Percentiles rank a stretch among this genome's conserved stretches.
Evolutionary conservation across 2,113 vertebrate species (phyloP).

Genomic region (Sterna hirundo): DNA sequence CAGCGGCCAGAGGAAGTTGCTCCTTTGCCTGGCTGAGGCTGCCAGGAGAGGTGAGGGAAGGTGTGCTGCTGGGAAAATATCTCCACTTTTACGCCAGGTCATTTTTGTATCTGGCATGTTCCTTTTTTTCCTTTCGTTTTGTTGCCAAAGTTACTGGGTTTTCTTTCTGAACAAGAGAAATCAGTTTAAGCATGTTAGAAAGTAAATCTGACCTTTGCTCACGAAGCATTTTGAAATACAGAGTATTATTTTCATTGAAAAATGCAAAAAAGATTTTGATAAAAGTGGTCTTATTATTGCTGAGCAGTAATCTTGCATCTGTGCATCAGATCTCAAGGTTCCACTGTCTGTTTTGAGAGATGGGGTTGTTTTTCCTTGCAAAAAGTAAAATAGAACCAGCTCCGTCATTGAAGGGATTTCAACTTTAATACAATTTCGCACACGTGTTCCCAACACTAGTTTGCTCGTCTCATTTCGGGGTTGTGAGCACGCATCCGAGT

Average conservation of each 20-base stretch:
- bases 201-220: neutral
- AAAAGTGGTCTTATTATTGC: neutral
- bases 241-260: neutral
- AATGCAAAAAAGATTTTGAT: neutral
- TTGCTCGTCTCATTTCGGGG: neutral
- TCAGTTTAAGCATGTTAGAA: neutral
- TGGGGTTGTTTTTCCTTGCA: neutral
- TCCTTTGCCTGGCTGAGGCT: neutral
- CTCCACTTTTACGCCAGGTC: neutral
- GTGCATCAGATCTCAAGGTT: neutral
- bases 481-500: neutral
- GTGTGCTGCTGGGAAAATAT: neutral
- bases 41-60: neutral
- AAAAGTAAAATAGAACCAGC: neutral
- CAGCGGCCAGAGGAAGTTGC: neutral
- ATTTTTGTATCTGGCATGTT: neutral
- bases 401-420: neutral
- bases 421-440: neutral
- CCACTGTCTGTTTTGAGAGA: neutral
- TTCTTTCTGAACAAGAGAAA: neutral
- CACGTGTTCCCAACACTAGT: accelerated
- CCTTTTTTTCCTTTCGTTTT: neutral
- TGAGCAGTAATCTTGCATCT: neutral
- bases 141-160: neutral
- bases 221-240: neutral